phyloP scores from a whole-genome alignment of 2,113 vertebrate species.

The Heterotis niloticus region DNA sequence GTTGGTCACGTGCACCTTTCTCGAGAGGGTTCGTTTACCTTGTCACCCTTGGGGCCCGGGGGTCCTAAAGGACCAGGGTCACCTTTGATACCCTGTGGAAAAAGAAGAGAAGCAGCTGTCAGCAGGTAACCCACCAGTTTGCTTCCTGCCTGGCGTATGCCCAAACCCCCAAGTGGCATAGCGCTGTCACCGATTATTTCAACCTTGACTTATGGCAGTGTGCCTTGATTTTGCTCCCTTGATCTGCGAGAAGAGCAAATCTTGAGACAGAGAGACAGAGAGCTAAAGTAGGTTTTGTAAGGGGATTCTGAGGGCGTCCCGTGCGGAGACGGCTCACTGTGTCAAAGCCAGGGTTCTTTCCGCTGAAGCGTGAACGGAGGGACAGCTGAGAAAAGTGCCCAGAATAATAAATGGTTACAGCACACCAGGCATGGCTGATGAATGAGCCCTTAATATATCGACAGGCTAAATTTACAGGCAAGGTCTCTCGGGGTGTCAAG shows the following conservation, averaged over 20 bases:
- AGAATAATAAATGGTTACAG: constrained; percentile 28
- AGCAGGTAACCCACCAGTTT: constrained; percentile 17
- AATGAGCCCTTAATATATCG: constrained; percentile 62
- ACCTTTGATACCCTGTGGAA: constrained; percentile 78
- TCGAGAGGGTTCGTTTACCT: constrained; percentile 64
- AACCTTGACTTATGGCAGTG: too few relatives aligned
- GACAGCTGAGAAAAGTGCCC: constrained; percentile 49
- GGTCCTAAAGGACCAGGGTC: constrained; percentile 71
- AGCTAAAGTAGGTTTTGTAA: too few relatives aligned
- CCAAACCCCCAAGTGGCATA: background rate
- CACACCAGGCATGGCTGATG: constrained; percentile 49
- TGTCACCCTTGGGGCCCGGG: constrained; percentile 77
- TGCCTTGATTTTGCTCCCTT: too few relatives aligned
- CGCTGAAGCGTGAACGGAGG: constrained; percentile 42
- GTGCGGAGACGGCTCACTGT: too few relatives aligned
- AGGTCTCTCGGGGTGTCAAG: constrained; percentile 51
- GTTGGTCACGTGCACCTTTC: background rate
- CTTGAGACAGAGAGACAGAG: too few relatives aligned
- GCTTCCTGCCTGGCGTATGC: background rate
- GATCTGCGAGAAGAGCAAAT: too few relatives aligned
- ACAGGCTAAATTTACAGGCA: constrained; percentile 61
- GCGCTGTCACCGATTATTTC: background rate
- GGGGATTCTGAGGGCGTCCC: too few relatives aligned
- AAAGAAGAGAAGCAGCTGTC: constrained; percentile 49
- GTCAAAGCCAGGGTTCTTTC: too few relatives aligned